Evolutionary conservation across 2,113 vertebrate genomes (phyloP), one percentile per base, ranked within the genome.

Genomic region (Myotis yumanensis): DNA sequence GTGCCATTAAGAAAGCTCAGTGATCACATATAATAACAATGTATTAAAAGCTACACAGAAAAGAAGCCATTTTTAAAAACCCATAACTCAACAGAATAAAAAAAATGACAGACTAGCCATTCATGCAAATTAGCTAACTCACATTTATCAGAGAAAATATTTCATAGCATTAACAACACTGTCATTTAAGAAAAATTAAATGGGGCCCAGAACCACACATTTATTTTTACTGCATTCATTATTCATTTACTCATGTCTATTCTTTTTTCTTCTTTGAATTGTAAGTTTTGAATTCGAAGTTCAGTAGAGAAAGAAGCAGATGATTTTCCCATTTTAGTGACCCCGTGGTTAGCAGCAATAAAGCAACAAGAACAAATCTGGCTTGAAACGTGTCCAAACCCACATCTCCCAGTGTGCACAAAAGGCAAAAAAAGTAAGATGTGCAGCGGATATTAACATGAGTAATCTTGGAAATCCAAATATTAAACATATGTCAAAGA

Each of bases 401-500:
- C 96, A 97, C 95, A 97, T 96, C 93, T 97, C 97, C 97, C 97
- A 96, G 95, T 90, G 95, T 93, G 96, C 94, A 96, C 73, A 93
- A 95, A 89, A 96, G 86, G 83, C 96, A 96, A 91, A 92, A 96
- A 94, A 90, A 86, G 90, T 93, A 95, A 91, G 97, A 96, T 93
- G 91, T 97, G 94, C 94, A 91, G 94, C 95, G 96, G 97, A 97
- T 97, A 97, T 97, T 97, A 97, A 97, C 97, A 97, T 96, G 97
- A 96, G 94, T 96, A 96, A 97, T 97, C 97, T 96, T 97, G 97
- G 97, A 97, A 96, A 97, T 97, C 96, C 95, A 97, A 97, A 97
- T 97, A 97, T 95, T 97, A 97, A 97, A 97, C 97, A 97, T 96
- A 97, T 97, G 97, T 97, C 97, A 97, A 96, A 97, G 97, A 97